Base-by-base conservation (phyloP, 2,888 invertebrate species). In the Pinctada fucata region DNA sequence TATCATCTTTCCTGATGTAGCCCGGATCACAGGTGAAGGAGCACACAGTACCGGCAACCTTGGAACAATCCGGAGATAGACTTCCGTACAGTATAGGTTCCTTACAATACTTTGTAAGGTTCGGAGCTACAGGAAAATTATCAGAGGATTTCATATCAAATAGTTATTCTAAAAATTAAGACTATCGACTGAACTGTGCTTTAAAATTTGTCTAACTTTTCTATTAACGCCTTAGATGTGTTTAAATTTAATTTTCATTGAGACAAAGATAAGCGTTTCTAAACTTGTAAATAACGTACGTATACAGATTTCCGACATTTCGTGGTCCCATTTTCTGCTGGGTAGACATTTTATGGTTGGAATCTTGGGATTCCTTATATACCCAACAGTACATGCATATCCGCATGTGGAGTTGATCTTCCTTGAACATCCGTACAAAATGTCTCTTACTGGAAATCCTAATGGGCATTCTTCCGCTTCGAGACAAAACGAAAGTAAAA, bases 21-120 rank as follows among this genome's bases (percentile, higher is more conserved):
- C 70, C 76, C n/a, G 58, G 13, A 4, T 74, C 58, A 77, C 82
- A 83, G 0, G 79, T 70, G 52, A 79, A 79, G 1, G 74, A 13
- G 50, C 82, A 83, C 3, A 50, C 47, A 31, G 65, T 68, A 3
- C 79, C 80, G 3, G 73, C 64, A 13, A 78, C 13, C 4, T 73
- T 31, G 10, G 72, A 31, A 67, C 82, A 83, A 16, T 69, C 47
- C 1, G 10, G 5, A 3, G 49, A 51, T 5, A 76, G 6, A 45
- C 16, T 10, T n/a, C 76, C 76, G 49, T 69, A 63, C 2, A 10
- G 47, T 48, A 76, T 70, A 13, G 47, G 16, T 5, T 58, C 49
- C 4, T 69, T 69, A 64, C 76, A 76, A 48, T 48, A 13, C 13
- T 13, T 68, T 3, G 68, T 45, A 3, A 68, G 13, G 10, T 52